Conservation (phyloP, 2,888 invertebrate species). For the Cancer borealis region DNA sequence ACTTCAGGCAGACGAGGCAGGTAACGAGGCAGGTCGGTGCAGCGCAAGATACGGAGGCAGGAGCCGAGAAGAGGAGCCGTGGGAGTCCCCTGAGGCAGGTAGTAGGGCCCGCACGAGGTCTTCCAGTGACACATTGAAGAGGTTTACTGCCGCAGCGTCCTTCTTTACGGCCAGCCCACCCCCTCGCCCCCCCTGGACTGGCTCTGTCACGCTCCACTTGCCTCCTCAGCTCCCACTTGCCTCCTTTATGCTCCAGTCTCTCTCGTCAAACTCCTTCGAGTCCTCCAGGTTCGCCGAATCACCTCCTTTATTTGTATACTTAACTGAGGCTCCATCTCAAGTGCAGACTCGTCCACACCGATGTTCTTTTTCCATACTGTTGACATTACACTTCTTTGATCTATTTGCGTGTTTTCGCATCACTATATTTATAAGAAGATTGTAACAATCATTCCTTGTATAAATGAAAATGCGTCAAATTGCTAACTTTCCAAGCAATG, state of each 20-base stretch:
- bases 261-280: conserved; percentile 2
- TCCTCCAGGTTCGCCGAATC: not conserved
- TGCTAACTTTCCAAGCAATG: not conserved
- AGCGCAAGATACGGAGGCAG: not conserved
- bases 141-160: conserved; percentile 27
- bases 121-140: conserved; percentile 24
- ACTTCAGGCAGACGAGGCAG: not conserved
- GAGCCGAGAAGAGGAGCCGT: not conserved
- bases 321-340: not conserved
- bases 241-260: conserved; percentile 23
- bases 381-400: not conserved
- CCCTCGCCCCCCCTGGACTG: not conserved
- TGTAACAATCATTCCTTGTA: not conserved
- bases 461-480: not conserved
- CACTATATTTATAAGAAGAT: not conserved
- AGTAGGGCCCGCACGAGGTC: conserved; percentile 1
- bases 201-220: conserved; percentile 29
- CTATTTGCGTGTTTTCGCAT: not conserved
- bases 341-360: not conserved
- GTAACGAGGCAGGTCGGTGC: conserved; percentile 2
- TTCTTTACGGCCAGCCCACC: not conserved
- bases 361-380: not conserved
- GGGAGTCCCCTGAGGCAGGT: conserved; percentile 22
- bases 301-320: conserved; percentile 15
- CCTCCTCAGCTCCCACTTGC: conserved; percentile 37